Percentiles rank a stretch among this genome's conserved stretches.
Evolutionary conservation across 2,888 invertebrate species (phyloP).

Genomic region (Belgica antarctica): DNA sequence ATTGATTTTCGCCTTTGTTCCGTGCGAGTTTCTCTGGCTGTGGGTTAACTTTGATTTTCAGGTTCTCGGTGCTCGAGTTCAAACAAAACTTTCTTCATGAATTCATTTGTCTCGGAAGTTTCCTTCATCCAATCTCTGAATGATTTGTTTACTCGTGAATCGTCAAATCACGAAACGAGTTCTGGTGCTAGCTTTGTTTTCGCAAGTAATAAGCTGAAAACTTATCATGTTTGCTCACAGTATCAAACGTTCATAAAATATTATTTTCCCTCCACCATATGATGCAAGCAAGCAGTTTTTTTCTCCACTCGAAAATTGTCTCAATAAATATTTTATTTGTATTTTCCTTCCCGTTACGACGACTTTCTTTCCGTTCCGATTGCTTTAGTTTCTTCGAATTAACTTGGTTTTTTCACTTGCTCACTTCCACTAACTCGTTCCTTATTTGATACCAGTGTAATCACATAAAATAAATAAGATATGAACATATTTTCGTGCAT

Average conservation of each 20-base stretch:
- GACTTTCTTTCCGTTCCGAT: not conserved
- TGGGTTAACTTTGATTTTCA: not conserved
- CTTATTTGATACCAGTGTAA: constrained; percentile 3
- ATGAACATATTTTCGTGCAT: constrained; percentile 4
- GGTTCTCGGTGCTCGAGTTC: not conserved
- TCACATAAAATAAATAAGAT: constrained; percentile 15
- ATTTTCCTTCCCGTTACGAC: constrained; percentile 8
- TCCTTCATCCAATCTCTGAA: not conserved
- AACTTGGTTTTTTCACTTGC: too few relatives aligned
- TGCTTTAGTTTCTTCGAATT: constrained; percentile 19
- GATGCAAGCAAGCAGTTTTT: too few relatives aligned
- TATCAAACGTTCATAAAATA: constrained; percentile 6
- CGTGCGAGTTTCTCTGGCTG: not conserved
- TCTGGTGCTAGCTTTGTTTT: not conserved
- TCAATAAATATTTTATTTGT: constrained; percentile 13
- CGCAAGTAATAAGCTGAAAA: constrained; percentile 21
- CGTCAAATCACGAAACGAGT: not conserved
- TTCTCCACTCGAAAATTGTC: too few relatives aligned
- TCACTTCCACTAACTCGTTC: not conserved
- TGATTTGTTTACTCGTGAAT: not conserved
- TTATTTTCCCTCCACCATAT: not conserved
- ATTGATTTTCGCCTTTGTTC: not conserved
- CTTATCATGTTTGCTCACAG: constrained; percentile 14
- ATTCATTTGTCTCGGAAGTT: constrained; percentile 23
- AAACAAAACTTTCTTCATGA: not conserved